Evolutionary conservation across 1,140 invertebrate species (phyloP), one percentile per base, ranked within the genome.

Genomic region (Ditylenchus dipsaci): DNA sequence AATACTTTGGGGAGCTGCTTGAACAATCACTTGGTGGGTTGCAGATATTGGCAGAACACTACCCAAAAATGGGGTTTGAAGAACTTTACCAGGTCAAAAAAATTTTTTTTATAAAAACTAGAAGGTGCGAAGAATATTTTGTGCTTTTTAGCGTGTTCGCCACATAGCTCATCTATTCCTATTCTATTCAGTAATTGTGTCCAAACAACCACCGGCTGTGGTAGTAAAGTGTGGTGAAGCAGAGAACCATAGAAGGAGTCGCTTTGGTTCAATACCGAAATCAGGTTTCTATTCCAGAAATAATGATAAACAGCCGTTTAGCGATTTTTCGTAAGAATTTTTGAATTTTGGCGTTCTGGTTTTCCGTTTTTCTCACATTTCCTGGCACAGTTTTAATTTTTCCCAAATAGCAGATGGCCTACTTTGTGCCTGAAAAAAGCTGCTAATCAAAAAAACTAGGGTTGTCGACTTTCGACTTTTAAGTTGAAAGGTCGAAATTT

Each of bases 191-290:
- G 62, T 79, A 17, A 71, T 76, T 26, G 76, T 78, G 26, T 68
- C 74, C 21, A 67, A 65, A 27, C 76, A 77, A 49, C 75, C 43
- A 27, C 79, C 81, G 21, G 65, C 77, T 27, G 80, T 82, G 19
- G 77, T 82, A 23, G 80, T 82, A 19, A 82, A 82, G 68, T 82
- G 80, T 65, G 80, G 80, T 43, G 80, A 82, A 47, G 80, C 80
- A 21, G 81, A 83, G 58, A 83, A 83, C 56, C 81, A 83, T 61
- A 49, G 80, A 69, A 58, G 80, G 49, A 76, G 72, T 63, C 67
- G 80, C 33, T 82, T 62, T 82, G 80, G 79, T 82, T 82, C 53
- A 83, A 82, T 42, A 82, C 81, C 0, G 80, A 82, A 62, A 79
- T 82, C 23, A 65, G 79, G 78, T 82, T 19, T 17, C 62, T 33